Conservation (phyloP, 1,140 invertebrate genomes). For the Triops longicaudatus region DNA sequence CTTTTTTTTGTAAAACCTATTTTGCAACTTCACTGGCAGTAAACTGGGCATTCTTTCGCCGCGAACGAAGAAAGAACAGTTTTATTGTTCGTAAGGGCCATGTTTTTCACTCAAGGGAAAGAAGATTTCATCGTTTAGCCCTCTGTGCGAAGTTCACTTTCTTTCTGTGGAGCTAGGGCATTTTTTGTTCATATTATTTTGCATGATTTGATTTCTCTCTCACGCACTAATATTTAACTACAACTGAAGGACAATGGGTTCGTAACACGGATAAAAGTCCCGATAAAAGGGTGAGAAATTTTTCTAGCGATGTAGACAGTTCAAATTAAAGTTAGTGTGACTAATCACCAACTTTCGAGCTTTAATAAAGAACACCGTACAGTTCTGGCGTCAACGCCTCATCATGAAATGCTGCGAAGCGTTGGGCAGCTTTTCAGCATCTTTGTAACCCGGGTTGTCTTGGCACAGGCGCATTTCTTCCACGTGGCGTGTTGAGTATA, state of each 20-base stretch:
- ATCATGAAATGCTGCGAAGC: background rate
- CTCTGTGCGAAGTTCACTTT: background rate
- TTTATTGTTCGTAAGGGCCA: no score
- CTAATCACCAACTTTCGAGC: background rate
- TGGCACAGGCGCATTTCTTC: background rate
- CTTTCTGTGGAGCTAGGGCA: background rate
- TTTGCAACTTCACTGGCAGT: background rate
- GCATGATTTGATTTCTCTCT: background rate
- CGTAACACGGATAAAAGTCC: background rate
- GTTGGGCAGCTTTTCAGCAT: background rate
- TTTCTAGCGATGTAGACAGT: background rate
- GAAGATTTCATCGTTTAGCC: background rate
- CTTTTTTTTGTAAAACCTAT: background rate
- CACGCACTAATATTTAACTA: background rate
- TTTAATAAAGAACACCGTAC: background rate
- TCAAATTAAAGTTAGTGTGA: background rate
- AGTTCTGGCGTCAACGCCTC: background rate
- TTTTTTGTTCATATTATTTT: background rate
- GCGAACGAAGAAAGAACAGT: no score
- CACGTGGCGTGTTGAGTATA: background rate
- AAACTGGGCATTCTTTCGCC: background rate
- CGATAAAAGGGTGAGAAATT: no score
- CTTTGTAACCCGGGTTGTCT: background rate
- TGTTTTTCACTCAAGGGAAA: background rate
- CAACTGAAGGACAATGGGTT: background rate